Evolutionary conservation across 2,888 invertebrate species (phyloP).

Genomic region (Pachycephus smyrnensis): DNA sequence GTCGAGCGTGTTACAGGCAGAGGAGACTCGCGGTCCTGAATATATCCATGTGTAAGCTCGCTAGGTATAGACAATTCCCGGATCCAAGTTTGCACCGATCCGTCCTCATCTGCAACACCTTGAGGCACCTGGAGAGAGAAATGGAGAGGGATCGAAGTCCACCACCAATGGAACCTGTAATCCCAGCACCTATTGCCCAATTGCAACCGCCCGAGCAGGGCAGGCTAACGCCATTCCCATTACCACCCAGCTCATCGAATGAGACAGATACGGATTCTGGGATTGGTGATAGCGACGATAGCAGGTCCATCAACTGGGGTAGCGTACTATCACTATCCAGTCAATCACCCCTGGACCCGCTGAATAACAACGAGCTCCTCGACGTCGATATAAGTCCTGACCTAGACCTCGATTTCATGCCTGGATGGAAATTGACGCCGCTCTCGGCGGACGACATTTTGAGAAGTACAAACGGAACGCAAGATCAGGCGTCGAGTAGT

Average conservation of each 20-base stretch:
- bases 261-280: conserved; percentile 81
- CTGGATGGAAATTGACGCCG: conserved; percentile 71
- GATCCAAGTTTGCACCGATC: conserved; percentile 91
- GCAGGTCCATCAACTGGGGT: conserved; percentile 90
- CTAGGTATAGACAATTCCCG: conserved; percentile 87
- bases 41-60: conserved; percentile 91
- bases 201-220: conserved; percentile 64
- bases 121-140: conserved; percentile 89
- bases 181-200: conserved; percentile 66
- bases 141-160: conserved; percentile 78
- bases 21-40: conserved; percentile 90
- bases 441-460: conserved; percentile 68
- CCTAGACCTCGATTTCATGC: conserved; percentile 74
- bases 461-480: conserved; percentile 55
- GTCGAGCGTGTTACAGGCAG: conserved; percentile 86
- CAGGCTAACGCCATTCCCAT: conserved; percentile 65
- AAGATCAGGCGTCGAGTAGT: conserved; percentile 29
- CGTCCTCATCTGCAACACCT: conserved; percentile 92
- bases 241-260: conserved; percentile 69
- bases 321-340: conserved; percentile 89
- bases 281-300: conserved; percentile 76
- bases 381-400: conserved; percentile 72
- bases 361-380: conserved; percentile 84
- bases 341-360: conserved; percentile 86
- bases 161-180: conserved; percentile 61